Conservation (phyloP, 2,797 vertebrate genomes). For the Anguilla megastoma region DNA sequence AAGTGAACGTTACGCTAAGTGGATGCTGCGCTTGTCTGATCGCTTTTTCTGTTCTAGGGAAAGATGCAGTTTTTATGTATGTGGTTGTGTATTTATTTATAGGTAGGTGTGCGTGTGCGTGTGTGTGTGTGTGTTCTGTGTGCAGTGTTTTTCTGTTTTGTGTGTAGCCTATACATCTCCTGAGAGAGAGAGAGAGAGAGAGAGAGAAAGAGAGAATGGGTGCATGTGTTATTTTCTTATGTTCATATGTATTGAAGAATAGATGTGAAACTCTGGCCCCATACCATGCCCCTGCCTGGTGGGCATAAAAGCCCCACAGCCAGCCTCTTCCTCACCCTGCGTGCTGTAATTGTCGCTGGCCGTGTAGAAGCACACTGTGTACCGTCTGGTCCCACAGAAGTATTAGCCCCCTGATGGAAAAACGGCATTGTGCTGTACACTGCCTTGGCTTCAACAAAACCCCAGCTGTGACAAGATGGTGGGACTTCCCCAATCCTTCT, state of each 20-base stretch:
- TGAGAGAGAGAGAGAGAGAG: too few species aligned
- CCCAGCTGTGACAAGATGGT: background rate
- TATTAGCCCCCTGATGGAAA: slow-evolving; percentile 18
- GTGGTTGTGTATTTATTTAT: background rate
- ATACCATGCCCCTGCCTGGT: background rate
- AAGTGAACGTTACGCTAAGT: background rate
- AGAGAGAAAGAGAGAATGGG: background rate
- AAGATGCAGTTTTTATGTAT: background rate
- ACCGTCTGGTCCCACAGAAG: background rate
- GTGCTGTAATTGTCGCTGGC: slow-evolving; percentile 6
- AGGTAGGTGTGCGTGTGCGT: background rate
- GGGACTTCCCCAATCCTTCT: slow-evolving; percentile 2
- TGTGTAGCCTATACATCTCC: background rate
- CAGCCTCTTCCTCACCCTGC: slow-evolving; percentile 19
- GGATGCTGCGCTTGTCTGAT: background rate
- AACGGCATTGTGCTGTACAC: slow-evolving; percentile 1
- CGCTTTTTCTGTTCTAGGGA: too few species aligned
- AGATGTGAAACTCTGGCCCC: slow-evolving; percentile 7
- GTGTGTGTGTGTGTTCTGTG: too few species aligned
- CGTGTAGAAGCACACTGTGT: background rate
- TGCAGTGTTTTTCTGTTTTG: background rate
- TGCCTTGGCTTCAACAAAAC: background rate
- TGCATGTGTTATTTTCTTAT: background rate
- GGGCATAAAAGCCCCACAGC: background rate
- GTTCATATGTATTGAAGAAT: background rate